Evolutionary conservation across 2,888 invertebrate genomes (phyloP).

Genomic region (Leucania comma): DNA sequence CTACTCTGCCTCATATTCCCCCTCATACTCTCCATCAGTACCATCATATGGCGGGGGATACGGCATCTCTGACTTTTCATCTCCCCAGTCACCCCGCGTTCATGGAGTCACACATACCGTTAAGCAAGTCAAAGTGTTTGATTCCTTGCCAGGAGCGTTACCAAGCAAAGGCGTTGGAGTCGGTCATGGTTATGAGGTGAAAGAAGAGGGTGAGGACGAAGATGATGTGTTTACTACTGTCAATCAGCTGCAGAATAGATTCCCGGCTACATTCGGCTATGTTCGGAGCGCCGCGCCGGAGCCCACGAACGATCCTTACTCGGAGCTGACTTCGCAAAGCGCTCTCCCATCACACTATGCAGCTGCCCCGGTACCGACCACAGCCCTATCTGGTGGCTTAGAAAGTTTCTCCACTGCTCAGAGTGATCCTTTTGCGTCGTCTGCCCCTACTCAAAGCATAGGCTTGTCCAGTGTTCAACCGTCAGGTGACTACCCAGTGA

Average conservation of each 20-base stretch:
- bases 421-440: conserved; percentile 71
- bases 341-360: conserved; percentile 75
- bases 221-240: conserved; percentile 82
- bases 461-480: conserved; percentile 69
- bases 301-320: conserved; percentile 74
- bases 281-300: conserved; percentile 76
- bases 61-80: conserved; percentile 48
- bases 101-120: conserved; percentile 81
- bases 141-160: conserved; percentile 80
- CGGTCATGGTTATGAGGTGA: conserved; percentile 83
- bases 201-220: conserved; percentile 82
- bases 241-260: conserved; percentile 79
- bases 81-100: conserved; percentile 71
- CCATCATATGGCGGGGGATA: conserved; percentile 74
- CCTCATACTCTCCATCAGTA: conserved; percentile 73
- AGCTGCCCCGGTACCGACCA: conserved; percentile 72
- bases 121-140: conserved; percentile 85
- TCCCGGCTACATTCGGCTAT: conserved; percentile 80
- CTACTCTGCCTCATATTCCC: conserved; percentile 58
- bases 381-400: conserved; percentile 67
- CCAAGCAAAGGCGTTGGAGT: conserved; percentile 67
- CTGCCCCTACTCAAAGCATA: conserved; percentile 68
- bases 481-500: conserved; percentile 72
- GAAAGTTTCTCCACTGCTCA: conserved; percentile 75
- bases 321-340: conserved; percentile 74